Evolutionary conservation across 2,797 vertebrate genomes (phyloP), one percentile per base, ranked within the genome.

Genomic region (Miichthys miiuy): DNA sequence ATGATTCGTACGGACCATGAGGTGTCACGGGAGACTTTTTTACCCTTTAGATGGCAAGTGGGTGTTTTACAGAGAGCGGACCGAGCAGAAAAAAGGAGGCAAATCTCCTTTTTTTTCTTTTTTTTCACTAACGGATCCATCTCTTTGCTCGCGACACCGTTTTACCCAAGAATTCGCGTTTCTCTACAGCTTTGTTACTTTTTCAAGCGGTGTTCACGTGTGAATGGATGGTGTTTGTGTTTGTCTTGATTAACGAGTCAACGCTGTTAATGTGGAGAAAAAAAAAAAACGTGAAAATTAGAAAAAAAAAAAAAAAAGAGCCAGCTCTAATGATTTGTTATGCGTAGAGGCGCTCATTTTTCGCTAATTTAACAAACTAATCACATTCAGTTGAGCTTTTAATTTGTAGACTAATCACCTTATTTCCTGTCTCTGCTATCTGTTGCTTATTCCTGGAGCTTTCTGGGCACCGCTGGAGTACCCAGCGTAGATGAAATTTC

Each of bases 231-330:
- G 44, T 73, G 30, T 21, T 14, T 3, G 21, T n/a, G 23, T 11
- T 6, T n/a, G 17, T 62, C 46, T 61, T 65, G 67, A 86, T 92
- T 93, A 92, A 92, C 94, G 95, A 94, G 95, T 95, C 95, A 95
- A 95, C 96, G 94, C 93, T 96, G 92, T 89, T 79, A 76, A 89
- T 52, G 68, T 74, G 55, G 48, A 48, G 38, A 55, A 74, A 56
- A 63, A 42, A 67, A 47, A 67, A 47, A 67, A 47, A 44, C 23
- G 44, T 34, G 42, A 30, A 41, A 23, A 27, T 25, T 2, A 83
- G 62, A 54, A 14, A 51, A 65, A 47, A 46, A 72, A 76, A 80
- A 68, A 82, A 65, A 55, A 12, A 55, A 81, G 86, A 70, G 89
- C 93, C 93, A 91, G 91, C 93, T 94, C 92, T 91, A 85, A 90